A percentile compares a stretch with the other conserved stretches of the same genome.
These are phyloP conservation scores for Lipophrys pholis DNA, from an alignment of 2,113 vertebrate genomes.

Conservation along the genomic window DNA sequence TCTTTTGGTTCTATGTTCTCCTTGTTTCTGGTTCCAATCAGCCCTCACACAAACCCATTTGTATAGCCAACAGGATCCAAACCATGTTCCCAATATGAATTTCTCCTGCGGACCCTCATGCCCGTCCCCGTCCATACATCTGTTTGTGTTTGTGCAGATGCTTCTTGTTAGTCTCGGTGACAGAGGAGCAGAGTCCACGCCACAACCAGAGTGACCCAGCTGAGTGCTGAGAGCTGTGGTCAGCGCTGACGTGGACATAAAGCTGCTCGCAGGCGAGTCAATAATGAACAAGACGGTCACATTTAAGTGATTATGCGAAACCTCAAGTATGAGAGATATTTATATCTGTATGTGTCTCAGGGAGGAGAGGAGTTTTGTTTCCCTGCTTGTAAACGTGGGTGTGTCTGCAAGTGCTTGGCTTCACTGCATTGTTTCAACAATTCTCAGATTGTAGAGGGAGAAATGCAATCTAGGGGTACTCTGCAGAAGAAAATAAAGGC, in stretches of 20 bases:
- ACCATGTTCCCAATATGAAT: conserved; percentile 39
- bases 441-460: too few species aligned
- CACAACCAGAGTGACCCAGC: conserved; percentile 30
- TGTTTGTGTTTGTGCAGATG: conserved; percentile 45
- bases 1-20: conserved; percentile 19
- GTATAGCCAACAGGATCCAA: conserved; percentile 45
- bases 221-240: conserved; percentile 53
- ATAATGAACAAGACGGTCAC: background rate
- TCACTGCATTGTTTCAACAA: too few species aligned
- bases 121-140: too few species aligned
- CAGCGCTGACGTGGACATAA: conserved; percentile 50
- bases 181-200: conserved; percentile 5
- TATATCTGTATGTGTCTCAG: too few species aligned
- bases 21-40: conserved; percentile 50
- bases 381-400: too few species aligned
- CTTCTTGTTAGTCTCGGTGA: conserved; percentile 51
- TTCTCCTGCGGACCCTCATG: conserved; percentile 12
- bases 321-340: too few species aligned
- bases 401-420: too few species aligned
- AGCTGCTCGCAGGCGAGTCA: background rate
- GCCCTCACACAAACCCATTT: conserved; percentile 40
- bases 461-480: too few species aligned
- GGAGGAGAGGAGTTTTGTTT: too few species aligned
- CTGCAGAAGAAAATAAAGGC: too few species aligned
- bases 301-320: too few species aligned